Evolutionary conservation across 1,140 invertebrate genomes (phyloP).

Genomic region (Spodoptera litura): DNA sequence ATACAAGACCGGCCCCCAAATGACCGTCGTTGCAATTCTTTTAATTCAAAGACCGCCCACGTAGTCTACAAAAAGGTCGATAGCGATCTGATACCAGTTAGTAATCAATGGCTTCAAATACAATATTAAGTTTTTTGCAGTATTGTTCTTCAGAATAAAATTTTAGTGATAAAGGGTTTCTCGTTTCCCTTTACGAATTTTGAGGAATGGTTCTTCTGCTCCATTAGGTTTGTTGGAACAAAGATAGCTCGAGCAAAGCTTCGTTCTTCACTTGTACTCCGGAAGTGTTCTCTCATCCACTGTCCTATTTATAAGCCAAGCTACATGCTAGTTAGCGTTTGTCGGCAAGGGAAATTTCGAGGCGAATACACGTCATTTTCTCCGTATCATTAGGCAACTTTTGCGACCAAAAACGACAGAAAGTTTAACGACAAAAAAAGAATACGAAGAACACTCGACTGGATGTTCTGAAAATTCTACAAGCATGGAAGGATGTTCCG

Average conservation of each 20-base stretch:
- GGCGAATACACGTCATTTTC: conserved; percentile 43
- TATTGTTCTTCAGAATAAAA: neutral
- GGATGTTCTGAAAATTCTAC: conserved; percentile 47
- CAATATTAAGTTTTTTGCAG: neutral
- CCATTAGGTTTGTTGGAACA: conserved; percentile 51
- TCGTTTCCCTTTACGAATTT: neutral
- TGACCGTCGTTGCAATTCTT: neutral
- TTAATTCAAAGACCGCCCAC: conserved; percentile 1
- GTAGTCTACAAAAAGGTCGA: neutral
- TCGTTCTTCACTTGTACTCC: conserved; percentile 59
- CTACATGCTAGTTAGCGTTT: conserved; percentile 46
- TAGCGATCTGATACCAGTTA: neutral
- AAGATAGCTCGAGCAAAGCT: conserved; percentile 67
- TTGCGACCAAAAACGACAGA: conserved; percentile 37
- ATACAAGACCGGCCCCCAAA: neutral
- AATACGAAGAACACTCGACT: conserved; percentile 40
- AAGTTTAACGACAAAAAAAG: conserved; percentile 30
- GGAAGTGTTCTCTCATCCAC: conserved; percentile 76
- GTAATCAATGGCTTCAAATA: too few relatives aligned
- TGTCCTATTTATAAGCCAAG: conserved; percentile 79
- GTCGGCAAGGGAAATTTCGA: conserved; percentile 36
- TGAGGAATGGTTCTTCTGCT: neutral
- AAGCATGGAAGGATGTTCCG: conserved; percentile 27
- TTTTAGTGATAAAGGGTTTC: neutral
- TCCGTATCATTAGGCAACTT: conserved; percentile 39